Conservation (phyloP, 92 coral and sea anemone genomes). For the Phenganax marumi region DNA sequence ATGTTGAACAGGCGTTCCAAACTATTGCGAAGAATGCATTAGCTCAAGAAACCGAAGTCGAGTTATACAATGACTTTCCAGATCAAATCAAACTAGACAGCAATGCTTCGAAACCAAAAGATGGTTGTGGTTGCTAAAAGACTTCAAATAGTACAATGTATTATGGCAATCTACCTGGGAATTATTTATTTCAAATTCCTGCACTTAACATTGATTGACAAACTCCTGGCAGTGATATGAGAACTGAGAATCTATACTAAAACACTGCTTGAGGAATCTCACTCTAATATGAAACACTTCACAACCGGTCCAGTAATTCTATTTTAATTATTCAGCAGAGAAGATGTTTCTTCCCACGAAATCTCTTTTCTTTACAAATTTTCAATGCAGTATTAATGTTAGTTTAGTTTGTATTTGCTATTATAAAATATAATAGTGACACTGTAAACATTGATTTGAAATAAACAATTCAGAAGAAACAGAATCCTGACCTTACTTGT, state of each 20-base stretch:
- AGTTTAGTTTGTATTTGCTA: background rate
- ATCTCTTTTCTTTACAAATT: background rate
- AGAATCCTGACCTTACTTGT: background rate
- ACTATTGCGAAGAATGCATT: slow-evolving; percentile 97
- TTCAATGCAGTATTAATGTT: background rate
- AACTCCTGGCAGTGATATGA: background rate
- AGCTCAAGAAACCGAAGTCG: slow-evolving; percentile 98
- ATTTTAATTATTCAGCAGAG: background rate
- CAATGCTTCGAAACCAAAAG: slow-evolving; percentile 76
- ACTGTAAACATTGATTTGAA: background rate
- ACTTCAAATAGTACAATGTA: slow-evolving; percentile 7
- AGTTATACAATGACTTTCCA: slow-evolving; percentile 96
- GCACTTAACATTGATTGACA: background rate
- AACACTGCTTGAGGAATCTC: background rate
- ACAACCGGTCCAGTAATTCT: background rate
- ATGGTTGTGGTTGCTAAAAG: slow-evolving; percentile 79
- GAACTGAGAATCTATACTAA: background rate
- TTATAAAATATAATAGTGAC: background rate
- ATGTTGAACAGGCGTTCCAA: slow-evolving; percentile 98
- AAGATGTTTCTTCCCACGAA: background rate
- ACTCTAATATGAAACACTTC: background rate
- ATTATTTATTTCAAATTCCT: slow-evolving; percentile 29
- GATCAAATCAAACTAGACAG: slow-evolving; percentile 93
- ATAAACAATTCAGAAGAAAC: background rate
- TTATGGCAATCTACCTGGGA: slow-evolving; percentile 18